Conservation (phyloP, 2,797 vertebrate genomes). For the Pangasius sanitwongsei region DNA sequence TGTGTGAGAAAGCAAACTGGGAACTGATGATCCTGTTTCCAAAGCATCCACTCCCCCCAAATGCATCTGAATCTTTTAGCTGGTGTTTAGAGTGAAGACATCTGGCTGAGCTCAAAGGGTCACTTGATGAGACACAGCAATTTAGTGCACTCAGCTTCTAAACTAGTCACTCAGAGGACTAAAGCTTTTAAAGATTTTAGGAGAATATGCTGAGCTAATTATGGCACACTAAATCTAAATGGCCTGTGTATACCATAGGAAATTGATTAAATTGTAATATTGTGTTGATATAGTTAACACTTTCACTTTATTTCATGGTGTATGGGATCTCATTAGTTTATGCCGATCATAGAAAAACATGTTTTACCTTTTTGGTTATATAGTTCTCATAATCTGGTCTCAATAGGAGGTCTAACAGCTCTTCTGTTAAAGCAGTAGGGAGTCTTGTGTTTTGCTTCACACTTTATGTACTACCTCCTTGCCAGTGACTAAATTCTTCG, state of each 20-base stretch:
- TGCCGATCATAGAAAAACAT: neutral
- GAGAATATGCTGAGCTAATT: constrained; percentile 15
- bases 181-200: neutral
- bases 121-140: constrained; percentile 31
- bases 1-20: constrained; percentile 10
- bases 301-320: neutral
- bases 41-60: constrained; percentile 29
- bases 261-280: neutral
- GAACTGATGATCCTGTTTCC: constrained; percentile 19
- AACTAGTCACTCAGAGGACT: constrained; percentile 13
- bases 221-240: neutral
- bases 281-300: neutral
- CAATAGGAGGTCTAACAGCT: constrained; percentile 12
- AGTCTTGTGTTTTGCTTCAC: constrained; percentile 46
- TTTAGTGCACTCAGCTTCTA: constrained; percentile 28
- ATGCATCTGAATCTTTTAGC: constrained; percentile 30
- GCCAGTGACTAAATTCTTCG: constrained; percentile 35
- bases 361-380: constrained; percentile 20
- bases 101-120: constrained; percentile 37
- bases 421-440: constrained; percentile 42
- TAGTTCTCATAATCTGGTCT: neutral
- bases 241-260: neutral
- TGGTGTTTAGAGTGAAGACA: constrained; percentile 39
- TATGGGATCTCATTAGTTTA: neutral
- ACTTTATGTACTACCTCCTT: constrained; percentile 33